These are phyloP conservation scores for Passer montanus DNA, from an alignment of 2,113 vertebrate species.

Conservation along the genomic window DNA sequence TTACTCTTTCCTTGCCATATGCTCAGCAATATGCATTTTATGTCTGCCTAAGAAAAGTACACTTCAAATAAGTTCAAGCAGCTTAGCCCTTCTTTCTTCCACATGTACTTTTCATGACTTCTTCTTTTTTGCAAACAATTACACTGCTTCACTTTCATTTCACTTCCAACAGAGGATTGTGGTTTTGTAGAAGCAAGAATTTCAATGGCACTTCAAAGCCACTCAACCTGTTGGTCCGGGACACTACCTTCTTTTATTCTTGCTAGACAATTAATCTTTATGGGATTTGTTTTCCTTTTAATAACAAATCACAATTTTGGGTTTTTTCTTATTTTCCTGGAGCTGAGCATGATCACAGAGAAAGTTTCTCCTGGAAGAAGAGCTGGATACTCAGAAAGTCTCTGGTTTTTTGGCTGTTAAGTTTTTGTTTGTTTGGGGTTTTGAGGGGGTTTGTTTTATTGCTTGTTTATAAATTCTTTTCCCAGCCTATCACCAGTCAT, in stretches of 20 bases:
- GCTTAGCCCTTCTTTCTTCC: background rate
- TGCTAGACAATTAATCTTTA: background rate
- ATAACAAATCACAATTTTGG: background rate
- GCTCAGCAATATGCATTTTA: background rate
- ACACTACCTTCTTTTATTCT: background rate
- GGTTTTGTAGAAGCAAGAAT: background rate
- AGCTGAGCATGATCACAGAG: background rate
- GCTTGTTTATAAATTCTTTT: background rate
- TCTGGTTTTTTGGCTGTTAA: rapidly evolving
- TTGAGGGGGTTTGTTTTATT: background rate
- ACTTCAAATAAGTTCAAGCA: background rate
- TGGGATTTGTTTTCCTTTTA: background rate
- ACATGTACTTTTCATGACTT: background rate
- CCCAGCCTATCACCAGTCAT: background rate
- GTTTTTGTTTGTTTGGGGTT: background rate
- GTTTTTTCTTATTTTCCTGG: background rate
- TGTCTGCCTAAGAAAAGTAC: background rate
- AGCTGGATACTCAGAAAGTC: background rate
- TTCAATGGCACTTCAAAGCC: background rate
- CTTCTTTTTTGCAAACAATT: background rate
- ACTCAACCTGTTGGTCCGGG: background rate
- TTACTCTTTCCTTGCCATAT: background rate
- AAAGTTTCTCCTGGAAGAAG: background rate
- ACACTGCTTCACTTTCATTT: background rate
- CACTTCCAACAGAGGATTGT: background rate